These are phyloP conservation scores for Mesorhabditis sp. DNA, from an alignment of 2,888 invertebrate species.

Conservation along the genomic window DNA sequence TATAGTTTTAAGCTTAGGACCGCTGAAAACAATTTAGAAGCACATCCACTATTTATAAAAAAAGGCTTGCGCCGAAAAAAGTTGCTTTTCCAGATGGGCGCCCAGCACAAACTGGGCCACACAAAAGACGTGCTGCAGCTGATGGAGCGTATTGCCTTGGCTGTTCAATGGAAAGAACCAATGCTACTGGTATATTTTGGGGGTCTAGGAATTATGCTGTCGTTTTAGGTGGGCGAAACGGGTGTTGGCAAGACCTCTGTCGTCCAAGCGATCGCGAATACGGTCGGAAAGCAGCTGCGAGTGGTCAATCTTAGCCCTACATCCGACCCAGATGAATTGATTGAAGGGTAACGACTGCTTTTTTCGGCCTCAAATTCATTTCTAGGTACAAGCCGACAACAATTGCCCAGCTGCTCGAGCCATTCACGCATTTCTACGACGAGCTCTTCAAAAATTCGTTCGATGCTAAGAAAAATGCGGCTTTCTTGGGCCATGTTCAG, in stretches of 20 bases:
- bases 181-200: conserved; percentile 71
- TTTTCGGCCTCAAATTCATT: background rate
- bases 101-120: conserved; percentile 65
- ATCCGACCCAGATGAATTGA: conserved; percentile 89
- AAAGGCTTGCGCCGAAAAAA: background rate
- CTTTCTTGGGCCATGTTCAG: conserved; percentile 77
- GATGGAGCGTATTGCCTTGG: conserved; percentile 81
- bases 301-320: conserved; percentile 99
- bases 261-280: conserved; percentile 65
- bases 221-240: conserved; percentile 78
- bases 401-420: conserved; percentile 76
- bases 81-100: conserved; percentile 13
- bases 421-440: conserved; percentile 79
- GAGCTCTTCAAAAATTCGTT: conserved; percentile 73
- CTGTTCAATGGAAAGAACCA: conserved; percentile 75
- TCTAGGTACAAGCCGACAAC: conserved; percentile 82
- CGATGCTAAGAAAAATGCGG: conserved; percentile 75
- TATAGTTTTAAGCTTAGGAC: conserved; percentile 8
- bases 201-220: background rate
- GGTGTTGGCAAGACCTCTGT: conserved; percentile 96
- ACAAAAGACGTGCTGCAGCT: conserved; percentile 67
- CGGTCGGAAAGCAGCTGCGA: conserved; percentile 67
- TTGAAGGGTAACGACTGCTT: conserved; percentile 72
- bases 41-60: background rate
- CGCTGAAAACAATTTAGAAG: too few species aligned